Percentiles rank a stretch among this genome's conserved stretches.
These are phyloP conservation scores for Pogonus chalceus DNA, from an alignment of 1,140 invertebrate species.

Conservation along the genomic window DNA sequence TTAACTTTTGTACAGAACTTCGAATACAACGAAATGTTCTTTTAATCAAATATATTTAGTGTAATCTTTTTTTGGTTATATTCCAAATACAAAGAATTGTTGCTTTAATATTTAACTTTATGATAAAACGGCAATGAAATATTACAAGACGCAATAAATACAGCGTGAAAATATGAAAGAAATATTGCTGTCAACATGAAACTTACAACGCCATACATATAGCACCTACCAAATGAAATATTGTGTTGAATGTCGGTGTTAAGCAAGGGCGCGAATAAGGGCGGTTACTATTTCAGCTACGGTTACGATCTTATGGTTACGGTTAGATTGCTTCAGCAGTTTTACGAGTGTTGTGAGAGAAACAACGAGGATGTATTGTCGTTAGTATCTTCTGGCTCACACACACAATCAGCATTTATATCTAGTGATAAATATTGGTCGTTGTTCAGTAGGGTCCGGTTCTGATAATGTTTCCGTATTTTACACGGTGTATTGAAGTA, in stretches of 20 bases:
- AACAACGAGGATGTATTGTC: not conserved
- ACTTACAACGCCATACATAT: too few relatives aligned
- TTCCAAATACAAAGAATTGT: too few relatives aligned
- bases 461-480: too few relatives aligned
- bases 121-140: too few relatives aligned
- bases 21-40: too few relatives aligned
- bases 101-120: too few relatives aligned
- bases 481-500: too few relatives aligned
- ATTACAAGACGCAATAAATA: not conserved
- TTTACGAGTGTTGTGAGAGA: not conserved
- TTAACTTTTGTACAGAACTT: too few relatives aligned
- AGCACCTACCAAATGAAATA: not conserved
- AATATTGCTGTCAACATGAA: not conserved
- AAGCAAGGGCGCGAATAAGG: not conserved
- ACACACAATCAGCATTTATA: slow-evolving; percentile 5
- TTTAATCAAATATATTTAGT: too few relatives aligned
- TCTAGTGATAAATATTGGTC: not conserved
- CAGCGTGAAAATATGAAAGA: not conserved
- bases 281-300: not conserved
- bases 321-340: not conserved
- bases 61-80: too few relatives aligned
- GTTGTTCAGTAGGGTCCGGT: too few relatives aligned
- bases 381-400: not conserved
- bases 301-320: not conserved
- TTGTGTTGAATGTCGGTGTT: not conserved